Percentiles rank a stretch among this genome's conserved stretches.
Evolutionary conservation across 2,797 vertebrate genomes (phyloP).

Genomic region (Sylvia borin): DNA sequence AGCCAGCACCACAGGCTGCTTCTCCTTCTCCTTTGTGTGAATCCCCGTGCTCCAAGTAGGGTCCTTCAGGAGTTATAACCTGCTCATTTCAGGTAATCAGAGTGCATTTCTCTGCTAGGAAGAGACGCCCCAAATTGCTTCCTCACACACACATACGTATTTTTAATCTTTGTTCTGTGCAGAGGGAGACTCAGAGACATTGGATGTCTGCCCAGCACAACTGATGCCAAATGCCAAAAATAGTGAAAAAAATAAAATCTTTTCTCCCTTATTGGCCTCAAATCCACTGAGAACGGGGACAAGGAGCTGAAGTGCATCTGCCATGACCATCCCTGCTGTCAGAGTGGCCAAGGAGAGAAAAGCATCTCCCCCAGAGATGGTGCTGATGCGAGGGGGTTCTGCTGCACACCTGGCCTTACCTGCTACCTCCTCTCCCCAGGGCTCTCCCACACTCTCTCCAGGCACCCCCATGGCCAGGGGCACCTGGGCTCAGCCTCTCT

Average conservation of each 20-base stretch:
- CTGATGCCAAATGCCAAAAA: slow-evolving; percentile 45
- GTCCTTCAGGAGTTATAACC: slow-evolving; percentile 53
- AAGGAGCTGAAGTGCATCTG: background rate
- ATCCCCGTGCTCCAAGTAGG: background rate
- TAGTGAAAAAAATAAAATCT: background rate
- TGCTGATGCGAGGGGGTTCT: background rate
- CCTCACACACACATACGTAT: background rate
- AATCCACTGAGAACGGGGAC: background rate
- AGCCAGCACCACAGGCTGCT: background rate
- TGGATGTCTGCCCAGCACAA: slow-evolving; percentile 55
- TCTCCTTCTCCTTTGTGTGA: background rate
- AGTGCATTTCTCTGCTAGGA: slow-evolving; percentile 55
- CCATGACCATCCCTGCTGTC: background rate
- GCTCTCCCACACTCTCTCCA: background rate
- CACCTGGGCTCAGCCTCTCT: rapidly evolving
- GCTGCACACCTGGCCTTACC: rapidly evolving
- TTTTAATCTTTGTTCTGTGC: slow-evolving; percentile 56
- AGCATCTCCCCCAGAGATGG: rapidly evolving
- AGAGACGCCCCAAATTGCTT: slow-evolving; percentile 65
- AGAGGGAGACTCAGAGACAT: slow-evolving; percentile 34
- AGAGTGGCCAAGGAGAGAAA: background rate
- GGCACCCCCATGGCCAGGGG: rapidly evolving
- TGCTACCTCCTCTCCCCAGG: background rate
- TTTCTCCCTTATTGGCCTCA: background rate
- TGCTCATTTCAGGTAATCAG: slow-evolving; percentile 65